Base-by-base conservation (phyloP, 2,888 invertebrate genomes). In the Idaea aversata region DNA sequence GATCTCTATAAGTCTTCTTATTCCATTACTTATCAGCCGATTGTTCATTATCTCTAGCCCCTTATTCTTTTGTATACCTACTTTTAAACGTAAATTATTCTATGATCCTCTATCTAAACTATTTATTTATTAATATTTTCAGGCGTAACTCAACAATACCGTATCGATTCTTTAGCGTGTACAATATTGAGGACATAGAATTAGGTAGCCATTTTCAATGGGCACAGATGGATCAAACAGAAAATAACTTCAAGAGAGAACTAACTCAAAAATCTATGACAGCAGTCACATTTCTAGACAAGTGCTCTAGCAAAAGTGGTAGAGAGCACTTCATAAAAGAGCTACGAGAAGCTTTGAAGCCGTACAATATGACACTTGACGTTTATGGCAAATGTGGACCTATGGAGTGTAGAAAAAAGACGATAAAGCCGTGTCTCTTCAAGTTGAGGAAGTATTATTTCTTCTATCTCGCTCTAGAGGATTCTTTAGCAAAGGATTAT, bases 391-490 rank as follows among this genome's bases (percentile, higher is more conserved):
- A 87, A 36, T 95, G 95, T 77, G 94, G 94, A 0, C 57, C 71
- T 0, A 77, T 77, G 57, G 76, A 82, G 62, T 90, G 89, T 67
- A 83, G 75, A 13, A 80, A 80, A 47, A 81, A 74, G 57, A 79
- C 81, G 0, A 82, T 87, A 78, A 80, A 78, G 0, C 77, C 87
- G 0, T 91, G 89, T 69, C 86, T 86, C 65, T 87, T 83, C 75
- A 88, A 82, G 65, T 63, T 93, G 34, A 93, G 90, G 73, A 88
- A 88, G 61, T 88, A 94, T 64, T 96, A 96, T 81, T 96, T 94
- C 78, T 96, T 96, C 80, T 96, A 96, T 76, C 83, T 96, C 60
- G 93, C 94, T 0, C 94, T 96, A 77, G 96, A 96, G 83, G 96
- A 96, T 82, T 95, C 96, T 13, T 88, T 95, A 68, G 95, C 96